phyloP scores from a whole-genome alignment of 2,888 invertebrate genomes.

The Cephonodes hylas region DNA sequence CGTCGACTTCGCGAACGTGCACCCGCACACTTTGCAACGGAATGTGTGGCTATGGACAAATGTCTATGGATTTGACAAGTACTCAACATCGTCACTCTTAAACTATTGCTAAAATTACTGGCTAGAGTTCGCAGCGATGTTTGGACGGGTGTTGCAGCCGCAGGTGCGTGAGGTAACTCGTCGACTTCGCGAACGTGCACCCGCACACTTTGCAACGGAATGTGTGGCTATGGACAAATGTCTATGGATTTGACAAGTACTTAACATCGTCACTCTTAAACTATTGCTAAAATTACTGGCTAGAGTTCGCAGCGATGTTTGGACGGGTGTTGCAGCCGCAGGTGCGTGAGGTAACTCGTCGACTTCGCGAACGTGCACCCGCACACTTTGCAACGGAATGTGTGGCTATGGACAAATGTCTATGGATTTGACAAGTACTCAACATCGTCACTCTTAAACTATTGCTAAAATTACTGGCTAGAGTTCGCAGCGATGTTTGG shows the following conservation, averaged over 20 bases:
- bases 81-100: too few species aligned
- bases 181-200: conserved; percentile 49
- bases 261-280: too few species aligned
- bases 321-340: conserved; percentile 56
- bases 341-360: conserved; percentile 58
- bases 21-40: conserved; percentile 53
- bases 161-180: conserved; percentile 58
- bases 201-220: conserved; percentile 58
- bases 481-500: conserved; percentile 44
- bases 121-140: conserved; percentile 49
- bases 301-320: conserved; percentile 48
- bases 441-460: too few species aligned
- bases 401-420: conserved; percentile 29
- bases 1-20: conserved; percentile 51
- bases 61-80: too few species aligned
- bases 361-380: conserved; percentile 51
- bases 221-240: conserved; percentile 27
- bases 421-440: too few species aligned
- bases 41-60: conserved; percentile 35
- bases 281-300: too few species aligned
- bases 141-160: conserved; percentile 54
- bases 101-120: too few species aligned
- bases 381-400: conserved; percentile 53
- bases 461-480: too few species aligned
- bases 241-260: too few species aligned